Base-by-base conservation (phyloP, 2,797 vertebrate genomes). In the Scolopax rusticola region DNA sequence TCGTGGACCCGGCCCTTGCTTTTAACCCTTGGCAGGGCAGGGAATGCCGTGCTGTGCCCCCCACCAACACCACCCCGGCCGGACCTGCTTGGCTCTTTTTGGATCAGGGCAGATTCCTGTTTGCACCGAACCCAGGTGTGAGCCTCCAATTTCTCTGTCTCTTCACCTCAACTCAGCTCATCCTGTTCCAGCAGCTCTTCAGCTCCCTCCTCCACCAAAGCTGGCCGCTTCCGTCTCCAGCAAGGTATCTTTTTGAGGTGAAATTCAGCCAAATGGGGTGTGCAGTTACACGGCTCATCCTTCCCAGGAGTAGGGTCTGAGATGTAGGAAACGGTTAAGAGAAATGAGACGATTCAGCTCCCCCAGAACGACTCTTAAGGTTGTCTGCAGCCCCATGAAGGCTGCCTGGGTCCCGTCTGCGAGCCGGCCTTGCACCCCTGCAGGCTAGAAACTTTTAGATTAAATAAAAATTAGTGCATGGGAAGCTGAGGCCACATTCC, bases 11-110 rank as follows among this genome's bases (percentile, higher is more conserved):
- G 12, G 54, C 56, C 61, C 23, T 94, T 70, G 50, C 60, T 78
- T 91, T 98, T 98, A 98, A 98, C 97, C 79, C 97, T 97, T 41
- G 90, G 15, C 45, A 63, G 36, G 53, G 36, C 19, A 40, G 65
- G 75, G 27, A 83, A 30, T 0, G 4, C 68, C 9, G 2, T 2
- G 9, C 8, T 45, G 43, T 9, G 15, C 41, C 41, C 41, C 41
- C 41, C 15, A 15, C 40, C 40, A 36, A 15, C 41, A 16, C 43
- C 36, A 36, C 43, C 43, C 43, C 18, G 19, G 2, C 79, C 6
- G 0, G 38, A 54, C 33, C 56, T 57, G n/a, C 51, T 30, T 54
- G 57, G 27, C 36, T 93, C 25, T 8, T 43, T 43, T 43, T 17
- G 20, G 1, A 10, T 4, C 1, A 3, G 20, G 41, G 23, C 57